These are phyloP conservation scores for Eptesicus fuscus DNA, from an alignment of 2,113 vertebrate species.

Conservation along the genomic window DNA sequence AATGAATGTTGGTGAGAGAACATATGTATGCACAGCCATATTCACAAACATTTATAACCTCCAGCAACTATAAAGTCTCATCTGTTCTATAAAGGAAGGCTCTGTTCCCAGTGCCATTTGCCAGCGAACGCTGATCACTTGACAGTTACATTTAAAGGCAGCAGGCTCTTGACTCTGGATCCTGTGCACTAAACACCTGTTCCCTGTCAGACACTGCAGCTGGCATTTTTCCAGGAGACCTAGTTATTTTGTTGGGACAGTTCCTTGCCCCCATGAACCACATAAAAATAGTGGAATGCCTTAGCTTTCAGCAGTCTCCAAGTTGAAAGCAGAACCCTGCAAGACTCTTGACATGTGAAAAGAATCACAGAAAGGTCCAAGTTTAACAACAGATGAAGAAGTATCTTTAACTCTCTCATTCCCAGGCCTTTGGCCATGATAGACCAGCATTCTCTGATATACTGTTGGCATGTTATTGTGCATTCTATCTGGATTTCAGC, in stretches of 20 bases:
- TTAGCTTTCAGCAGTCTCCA: neutral
- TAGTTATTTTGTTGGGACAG: neutral
- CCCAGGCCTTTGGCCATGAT: neutral
- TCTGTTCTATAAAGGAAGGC: conserved; percentile 59
- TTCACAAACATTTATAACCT: conserved; percentile 66
- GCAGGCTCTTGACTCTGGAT: conserved; percentile 53
- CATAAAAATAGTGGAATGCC: neutral
- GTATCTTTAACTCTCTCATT: neutral
- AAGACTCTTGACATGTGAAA: neutral
- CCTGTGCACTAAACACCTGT: conserved; percentile 19
- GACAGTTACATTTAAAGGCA: conserved; percentile 60
- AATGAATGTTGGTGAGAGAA: conserved; percentile 54
- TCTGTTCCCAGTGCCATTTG: conserved; percentile 60
- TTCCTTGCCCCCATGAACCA: neutral
- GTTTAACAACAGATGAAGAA: neutral
- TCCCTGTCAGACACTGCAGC: conserved; percentile 57
- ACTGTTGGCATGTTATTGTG: neutral
- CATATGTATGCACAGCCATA: conserved; percentile 54
- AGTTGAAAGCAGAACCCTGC: neutral
- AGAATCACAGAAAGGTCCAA: neutral
- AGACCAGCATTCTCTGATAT: neutral
- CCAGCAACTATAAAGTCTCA: conserved; percentile 60
- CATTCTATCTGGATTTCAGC: neutral
- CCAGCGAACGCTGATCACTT: conserved; percentile 37
- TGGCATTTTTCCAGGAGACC: conserved; percentile 28